These are phyloP conservation scores for Psophia crepitans DNA, from an alignment of 2,113 vertebrate species.

Conservation along the genomic window DNA sequence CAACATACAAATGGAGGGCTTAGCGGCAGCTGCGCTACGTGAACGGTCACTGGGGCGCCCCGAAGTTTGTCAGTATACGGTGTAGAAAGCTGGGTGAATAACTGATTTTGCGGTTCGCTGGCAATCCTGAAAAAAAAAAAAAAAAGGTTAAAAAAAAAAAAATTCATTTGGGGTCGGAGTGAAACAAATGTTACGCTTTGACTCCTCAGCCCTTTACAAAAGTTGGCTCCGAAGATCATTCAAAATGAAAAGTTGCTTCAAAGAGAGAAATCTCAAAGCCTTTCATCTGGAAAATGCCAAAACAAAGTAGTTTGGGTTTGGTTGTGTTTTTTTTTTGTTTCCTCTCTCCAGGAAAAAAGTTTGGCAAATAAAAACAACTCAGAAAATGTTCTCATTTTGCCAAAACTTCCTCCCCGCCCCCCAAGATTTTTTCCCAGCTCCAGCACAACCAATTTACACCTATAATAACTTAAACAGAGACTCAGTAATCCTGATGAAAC, in stretches of 20 bases:
- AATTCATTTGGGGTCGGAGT: neutral
- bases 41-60: neutral
- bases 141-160: neutral
- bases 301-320: neutral
- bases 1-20: neutral
- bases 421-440: neutral
- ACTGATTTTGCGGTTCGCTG: conserved; percentile 36
- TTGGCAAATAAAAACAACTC: neutral
- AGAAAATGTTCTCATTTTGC: neutral
- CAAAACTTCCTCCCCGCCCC: neutral
- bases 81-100: conserved; percentile 35
- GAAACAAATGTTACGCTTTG: neutral
- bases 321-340: neutral
- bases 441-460: neutral
- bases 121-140: neutral
- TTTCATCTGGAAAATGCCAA: neutral
- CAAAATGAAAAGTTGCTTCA: neutral
- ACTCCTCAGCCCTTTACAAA: neutral
- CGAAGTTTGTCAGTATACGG: neutral
- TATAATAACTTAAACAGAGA: neutral
- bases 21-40: conserved; percentile 23
- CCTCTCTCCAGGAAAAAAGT: neutral
- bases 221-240: neutral
- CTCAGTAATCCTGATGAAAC: neutral
- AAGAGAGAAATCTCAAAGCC: neutral